A percentile compares a stretch with the other conserved stretches of the same genome.
phyloP scores from a whole-genome alignment of 92 coral and sea anemone species.

The Actinernus sp. region DNA sequence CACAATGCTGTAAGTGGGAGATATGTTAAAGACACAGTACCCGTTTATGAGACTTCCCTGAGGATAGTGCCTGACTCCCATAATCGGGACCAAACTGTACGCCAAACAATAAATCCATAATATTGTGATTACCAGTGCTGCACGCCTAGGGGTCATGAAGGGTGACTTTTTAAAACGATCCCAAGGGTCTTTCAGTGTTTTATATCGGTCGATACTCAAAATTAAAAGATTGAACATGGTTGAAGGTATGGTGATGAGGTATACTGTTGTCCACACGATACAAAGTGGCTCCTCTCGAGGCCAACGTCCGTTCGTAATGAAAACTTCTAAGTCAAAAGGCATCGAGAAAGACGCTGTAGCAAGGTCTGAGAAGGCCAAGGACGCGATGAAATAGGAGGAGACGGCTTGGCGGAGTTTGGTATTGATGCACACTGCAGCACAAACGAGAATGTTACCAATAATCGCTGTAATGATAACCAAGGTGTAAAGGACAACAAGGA shows the following conservation, averaged over 20 bases:
- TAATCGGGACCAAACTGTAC: constrained; percentile 62
- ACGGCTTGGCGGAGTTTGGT: constrained; percentile 60
- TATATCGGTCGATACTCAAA: constrained; percentile 68
- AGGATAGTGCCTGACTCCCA: constrained; percentile 60
- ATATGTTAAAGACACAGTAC: constrained; percentile 12
- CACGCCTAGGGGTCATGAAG: constrained; percentile 69
- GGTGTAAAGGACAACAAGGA: constrained; percentile 10
- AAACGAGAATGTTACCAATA: constrained; percentile 70
- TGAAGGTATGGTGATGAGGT: constrained; percentile 82
- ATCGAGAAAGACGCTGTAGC: constrained; percentile 69
- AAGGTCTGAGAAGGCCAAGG: constrained; percentile 82
- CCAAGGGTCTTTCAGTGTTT: constrained; percentile 65
- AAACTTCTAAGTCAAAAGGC: constrained; percentile 66
- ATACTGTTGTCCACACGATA: constrained; percentile 60
- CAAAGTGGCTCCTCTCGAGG: constrained; percentile 45
- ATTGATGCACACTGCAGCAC: constrained; percentile 63
- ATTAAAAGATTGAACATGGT: constrained; percentile 67
- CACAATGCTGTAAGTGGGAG: constrained; percentile 2
- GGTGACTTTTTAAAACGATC: constrained; percentile 59
- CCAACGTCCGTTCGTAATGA: constrained; percentile 59
- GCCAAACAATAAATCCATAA: constrained; percentile 71
- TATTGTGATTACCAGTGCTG: constrained; percentile 19
- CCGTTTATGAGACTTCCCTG: not conserved
- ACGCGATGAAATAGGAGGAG: constrained; percentile 68
- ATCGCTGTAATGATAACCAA: constrained; percentile 56